Evolutionary conservation across 2,888 invertebrate species (phyloP).

Genomic region (Acronicta alni): DNA sequence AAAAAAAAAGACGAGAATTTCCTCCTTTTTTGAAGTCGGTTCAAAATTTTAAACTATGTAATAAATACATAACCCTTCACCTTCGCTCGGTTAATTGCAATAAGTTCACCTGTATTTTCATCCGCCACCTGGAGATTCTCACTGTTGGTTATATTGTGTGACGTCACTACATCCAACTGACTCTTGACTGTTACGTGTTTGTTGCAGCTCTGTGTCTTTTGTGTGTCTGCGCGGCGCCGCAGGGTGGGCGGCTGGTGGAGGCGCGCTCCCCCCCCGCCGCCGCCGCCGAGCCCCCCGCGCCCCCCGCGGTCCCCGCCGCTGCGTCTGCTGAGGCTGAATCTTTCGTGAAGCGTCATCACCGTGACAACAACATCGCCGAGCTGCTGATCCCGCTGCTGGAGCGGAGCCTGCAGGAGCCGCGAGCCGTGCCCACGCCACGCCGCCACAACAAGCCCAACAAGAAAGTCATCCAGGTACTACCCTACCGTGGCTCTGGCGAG

Average conservation of each 20-base stretch:
- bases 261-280: conserved; percentile 19
- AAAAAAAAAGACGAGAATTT: too few relatives aligned
- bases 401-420: conserved; percentile 33
- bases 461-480: conserved; percentile 45
- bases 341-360: conserved; percentile 11
- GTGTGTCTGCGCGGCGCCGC: conserved; percentile 34
- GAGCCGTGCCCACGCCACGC: conserved; percentile 9
- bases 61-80: too few relatives aligned
- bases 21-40: too few relatives aligned
- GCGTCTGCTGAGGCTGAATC: conserved; percentile 29
- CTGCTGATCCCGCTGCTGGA: conserved; percentile 48
- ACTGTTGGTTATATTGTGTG: too few relatives aligned
- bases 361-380: conserved; percentile 44
- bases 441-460: conserved; percentile 16
- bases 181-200: not conserved
- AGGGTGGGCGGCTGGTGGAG: conserved; percentile 36
- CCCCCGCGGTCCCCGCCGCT: conserved; percentile 8
- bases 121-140: too few relatives aligned
- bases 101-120: too few relatives aligned
- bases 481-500: conserved; percentile 35
- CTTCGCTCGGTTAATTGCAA: too few relatives aligned
- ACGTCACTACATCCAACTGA: too few relatives aligned
- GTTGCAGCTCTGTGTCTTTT: conserved; percentile 46
- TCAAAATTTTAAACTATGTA: too few relatives aligned
- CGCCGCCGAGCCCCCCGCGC: conserved; percentile 9